Conservation (phyloP, 2,113 vertebrate species). For the Trematocara stigmaticum region DNA sequence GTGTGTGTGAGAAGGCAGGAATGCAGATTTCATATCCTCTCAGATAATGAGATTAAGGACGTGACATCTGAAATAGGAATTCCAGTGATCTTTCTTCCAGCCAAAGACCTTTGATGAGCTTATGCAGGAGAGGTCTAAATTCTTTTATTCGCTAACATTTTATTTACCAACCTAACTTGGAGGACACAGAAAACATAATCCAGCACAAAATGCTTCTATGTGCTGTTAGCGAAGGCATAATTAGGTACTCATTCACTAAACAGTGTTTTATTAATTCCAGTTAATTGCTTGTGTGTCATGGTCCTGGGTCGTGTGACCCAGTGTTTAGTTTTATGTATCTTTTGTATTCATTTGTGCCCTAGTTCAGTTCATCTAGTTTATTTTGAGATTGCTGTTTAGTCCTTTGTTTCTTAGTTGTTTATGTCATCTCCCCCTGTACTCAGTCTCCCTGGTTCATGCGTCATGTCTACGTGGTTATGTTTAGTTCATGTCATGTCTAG, state of each 20-base stretch:
- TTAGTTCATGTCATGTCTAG: no score
- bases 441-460: no score
- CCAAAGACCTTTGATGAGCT: neutral
- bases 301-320: no score
- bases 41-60: constrained; percentile 74
- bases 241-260: neutral
- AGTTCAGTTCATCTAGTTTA: no score
- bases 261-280: neutral
- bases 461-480: no score
- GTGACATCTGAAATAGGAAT: constrained; percentile 60
- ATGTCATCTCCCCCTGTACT: no score
- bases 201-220: neutral
- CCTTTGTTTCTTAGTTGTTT: no score
- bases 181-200: neutral
- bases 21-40: constrained; percentile 70
- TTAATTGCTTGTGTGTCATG: neutral
- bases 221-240: neutral
- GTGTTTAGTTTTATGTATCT: no score
- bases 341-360: no score
- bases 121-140: neutral
- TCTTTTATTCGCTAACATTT: neutral
- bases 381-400: no score
- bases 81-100: constrained; percentile 51
- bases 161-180: neutral
- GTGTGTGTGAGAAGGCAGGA: constrained; percentile 32